Evolutionary conservation across 2,888 invertebrate species (phyloP).

Genomic region (Zhuqinia jingwanae): DNA sequence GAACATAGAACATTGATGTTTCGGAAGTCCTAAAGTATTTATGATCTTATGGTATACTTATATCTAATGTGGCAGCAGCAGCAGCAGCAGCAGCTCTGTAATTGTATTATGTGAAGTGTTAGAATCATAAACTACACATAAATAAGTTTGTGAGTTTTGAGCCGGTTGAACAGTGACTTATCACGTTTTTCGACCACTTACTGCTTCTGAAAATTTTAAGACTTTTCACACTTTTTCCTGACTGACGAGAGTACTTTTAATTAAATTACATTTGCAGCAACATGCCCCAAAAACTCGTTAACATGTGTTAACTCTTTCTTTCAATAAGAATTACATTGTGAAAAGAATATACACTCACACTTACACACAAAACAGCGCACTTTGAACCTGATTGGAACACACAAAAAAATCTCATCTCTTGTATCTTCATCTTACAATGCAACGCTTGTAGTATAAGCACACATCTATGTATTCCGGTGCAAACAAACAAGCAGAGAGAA

Average conservation of each 20-base stretch:
- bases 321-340: neutral
- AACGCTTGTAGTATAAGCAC: conserved; percentile 3
- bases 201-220: conserved; percentile 14
- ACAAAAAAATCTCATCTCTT: conserved; percentile 17
- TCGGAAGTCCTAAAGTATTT: too few relatives aligned
- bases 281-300: conserved; percentile 46
- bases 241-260: conserved; percentile 33
- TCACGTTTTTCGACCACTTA: conserved; percentile 36
- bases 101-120: conserved; percentile 17
- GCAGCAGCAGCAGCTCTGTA: neutral
- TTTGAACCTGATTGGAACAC: conserved; percentile 38
- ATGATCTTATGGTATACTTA: too few relatives aligned
- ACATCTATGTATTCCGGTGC: conserved; percentile 16
- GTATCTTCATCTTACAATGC: neutral
- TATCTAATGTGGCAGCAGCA: too few relatives aligned
- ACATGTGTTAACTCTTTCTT: conserved; percentile 45
- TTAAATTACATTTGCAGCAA: conserved; percentile 61
- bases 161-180: conserved; percentile 32
- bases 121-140: neutral
- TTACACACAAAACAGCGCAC: neutral
- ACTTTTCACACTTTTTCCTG: conserved; percentile 59
- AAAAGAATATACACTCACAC: too few relatives aligned
- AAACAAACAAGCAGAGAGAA: conserved; percentile 40
- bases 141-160: neutral
- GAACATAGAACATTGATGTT: too few relatives aligned